Evolutionary conservation across 2,888 invertebrate species (phyloP), one percentile per base, ranked within the genome.

Genomic region (Helobdella robusta): DNA sequence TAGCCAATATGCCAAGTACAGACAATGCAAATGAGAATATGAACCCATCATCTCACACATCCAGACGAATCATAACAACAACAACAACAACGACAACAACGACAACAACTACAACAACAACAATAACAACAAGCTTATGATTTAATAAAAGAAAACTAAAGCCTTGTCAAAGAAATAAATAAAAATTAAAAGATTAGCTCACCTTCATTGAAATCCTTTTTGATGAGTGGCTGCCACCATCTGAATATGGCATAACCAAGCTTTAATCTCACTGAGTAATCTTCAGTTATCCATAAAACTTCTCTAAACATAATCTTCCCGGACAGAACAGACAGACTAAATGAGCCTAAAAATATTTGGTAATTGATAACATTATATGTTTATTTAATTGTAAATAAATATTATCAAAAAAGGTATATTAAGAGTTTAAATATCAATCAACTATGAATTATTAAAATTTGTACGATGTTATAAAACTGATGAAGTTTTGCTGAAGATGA

Each of bases 221-320:
- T 91, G 61, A 92, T 88, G 79, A 93, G 93, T 40, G 91, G 89
- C 70, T 91, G 84, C 97, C 97, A 98, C 91, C 94, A 98, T 60
- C 94, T 85, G 81, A 98, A 97, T 81, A 95, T 91, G 70, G 94
- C 84, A 84, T 92, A 94, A 1, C 95, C 97, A 82, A 97, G 95
- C 79, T 94, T 94, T 70, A 94, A 86, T 70, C 94, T 84, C 50
- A 93, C 80, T 36, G 91, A 89, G 80, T 89, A 93, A 82, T 98
- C 95, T 76, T 90, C 89, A 70, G 89, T 92, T 68, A 93, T 89
- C 76, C 90, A 93, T 64, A 90, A 87, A 72, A 97, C 86, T 82
- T 97, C 93, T 66, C 93, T 85, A 79, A 97, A 94, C 95, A 97
- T 97, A 64, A 98, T 88, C 82, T 97, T 97, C 2, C 98, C 98